Base-by-base conservation (phyloP, 2,113 vertebrate species). In the Dunckerocampus dactyliophorus region DNA sequence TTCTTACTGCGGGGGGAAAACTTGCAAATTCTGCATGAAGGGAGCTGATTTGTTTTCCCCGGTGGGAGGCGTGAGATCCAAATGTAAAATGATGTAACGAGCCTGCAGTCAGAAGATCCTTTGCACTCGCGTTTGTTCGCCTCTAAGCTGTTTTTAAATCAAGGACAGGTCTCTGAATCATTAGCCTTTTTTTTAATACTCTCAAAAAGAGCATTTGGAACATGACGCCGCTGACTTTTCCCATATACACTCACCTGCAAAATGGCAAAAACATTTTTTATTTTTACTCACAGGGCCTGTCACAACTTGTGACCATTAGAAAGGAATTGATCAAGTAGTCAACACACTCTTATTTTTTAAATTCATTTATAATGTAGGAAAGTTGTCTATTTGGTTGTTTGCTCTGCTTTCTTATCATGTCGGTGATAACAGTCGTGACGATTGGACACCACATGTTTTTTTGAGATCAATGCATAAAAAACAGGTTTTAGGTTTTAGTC, bases 41-140 rank as follows among this genome's bases (percentile, higher is more conserved):
- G 61, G 71, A 76, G 53, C 69, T 58, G 81, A 75, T 86, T 77
- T 84, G 62, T 82, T 84, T 80, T 42, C 72, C 85, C 76, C 80
- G 48, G 69, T 84, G 79, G 82, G 77, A 85, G 83, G 75, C 49
- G 52, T 73, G 68, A 84, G 82, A 85, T 87, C 83, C 83, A 87
- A 87, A 88, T 85, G 80, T 80, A 72, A 86, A 86, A 78, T 82
- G 73, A 88, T 87, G 75, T 84, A 80, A 85, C 50, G 65, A 68
- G 83, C 87, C 83, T 74, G 46, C 71, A 85, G 85, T 82, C 79
- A 81, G 66, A 78, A 80, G 78, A 81, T 82, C 64, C 77, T 85
- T 82, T 83, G 75, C 77, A 64, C 71, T 80, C 83, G 58, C 72
- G 65, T 82, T 85, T 80, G 68, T 79, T 73, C 69, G 79, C 82